Percentiles rank a stretch among this genome's conserved stretches.
phyloP scores from a whole-genome alignment of 2,888 invertebrate genomes.

The Apodemia hepburni region DNA sequence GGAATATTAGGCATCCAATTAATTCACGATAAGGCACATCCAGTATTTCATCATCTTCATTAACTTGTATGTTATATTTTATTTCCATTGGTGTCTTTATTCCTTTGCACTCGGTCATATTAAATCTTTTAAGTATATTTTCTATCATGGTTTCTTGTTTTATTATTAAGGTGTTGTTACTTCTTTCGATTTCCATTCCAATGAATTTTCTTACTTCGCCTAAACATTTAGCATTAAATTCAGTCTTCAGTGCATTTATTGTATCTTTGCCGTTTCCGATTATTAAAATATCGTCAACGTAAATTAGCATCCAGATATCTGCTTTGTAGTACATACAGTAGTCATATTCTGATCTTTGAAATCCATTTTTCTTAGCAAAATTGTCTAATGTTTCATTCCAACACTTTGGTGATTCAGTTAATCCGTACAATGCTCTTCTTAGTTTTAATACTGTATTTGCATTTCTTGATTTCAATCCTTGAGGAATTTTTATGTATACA shows the following conservation, averaged over 20 bases:
- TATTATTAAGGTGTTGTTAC: too few species aligned
- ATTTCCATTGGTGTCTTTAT: not conserved
- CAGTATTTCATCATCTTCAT: too few species aligned
- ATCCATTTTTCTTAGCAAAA: too few species aligned
- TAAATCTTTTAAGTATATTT: not conserved
- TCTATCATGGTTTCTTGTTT: too few species aligned
- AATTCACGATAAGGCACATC: too few species aligned
- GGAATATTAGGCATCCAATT: too few species aligned
- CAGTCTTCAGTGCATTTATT: not conserved
- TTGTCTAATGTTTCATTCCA: constrained; percentile 26
- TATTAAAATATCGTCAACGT: constrained; percentile 26
- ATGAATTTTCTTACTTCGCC: not conserved
- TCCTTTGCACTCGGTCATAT: not conserved
- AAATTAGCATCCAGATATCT: constrained; percentile 27
- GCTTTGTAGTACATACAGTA: constrained; percentile 16
- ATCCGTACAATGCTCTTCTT: constrained; percentile 29
- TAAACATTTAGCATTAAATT: not conserved
- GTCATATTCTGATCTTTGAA: too few species aligned
- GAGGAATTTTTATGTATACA: constrained; percentile 25
- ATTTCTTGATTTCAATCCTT: constrained; percentile 21
- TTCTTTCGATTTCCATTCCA: too few species aligned
- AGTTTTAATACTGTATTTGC: constrained; percentile 24
- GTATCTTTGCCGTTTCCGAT: not conserved
- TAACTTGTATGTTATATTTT: too few species aligned
- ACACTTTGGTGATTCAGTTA: constrained; percentile 29